Base-by-base conservation (phyloP, 1,140 invertebrate genomes). In the Leptopilina clavipes region DNA sequence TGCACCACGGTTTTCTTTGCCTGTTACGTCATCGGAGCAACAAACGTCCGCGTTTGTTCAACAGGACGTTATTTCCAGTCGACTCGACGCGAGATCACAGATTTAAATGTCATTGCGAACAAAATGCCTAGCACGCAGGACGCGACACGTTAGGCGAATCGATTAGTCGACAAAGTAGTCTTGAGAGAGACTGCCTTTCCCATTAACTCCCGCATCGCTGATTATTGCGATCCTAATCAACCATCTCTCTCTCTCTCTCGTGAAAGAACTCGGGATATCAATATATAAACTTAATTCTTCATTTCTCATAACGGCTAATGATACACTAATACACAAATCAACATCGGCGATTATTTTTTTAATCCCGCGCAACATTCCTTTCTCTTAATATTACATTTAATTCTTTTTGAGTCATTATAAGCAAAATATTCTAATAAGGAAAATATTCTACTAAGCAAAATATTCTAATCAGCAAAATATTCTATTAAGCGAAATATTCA, bases 1-100 rank as follows among this genome's bases (percentile, higher is more conserved):
- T 83, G 85, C 78, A 79, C 81, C 85, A 85, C 84, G 85, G 84
- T 84, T 85, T 82, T 81, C 14, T 18, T 71, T 10, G 44, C 12
- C 31, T 45, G 78, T 82, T 82, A 78, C 81, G 79, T 82, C 81
- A 82, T 71, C 71, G 76, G n/a, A 31, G 56, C 76, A 75, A 45
- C 76, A 76, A 76, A 78, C 78, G 76, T 80, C 78, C 79, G 73
- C 78, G 81, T 80, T 77, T 82, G 79, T 82, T 80, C 74, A 73
- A 81, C 81, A 82, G 81, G 81, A 81, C 79, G 81, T 82, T 82
- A 79, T 76, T 79, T 25, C 72, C 65, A 74, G 72, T 72, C 70
- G 59, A 76, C 74, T 71, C 78, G 81, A 77, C 81, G 81, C 79
- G 81, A 82, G 81, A 82, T 80, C 79, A 78, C 79, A 77, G 79